Evolutionary conservation across 2,113 vertebrate species (phyloP), one percentile per base, ranked within the genome.

Genomic region (Nyctereutes procyonoides): DNA sequence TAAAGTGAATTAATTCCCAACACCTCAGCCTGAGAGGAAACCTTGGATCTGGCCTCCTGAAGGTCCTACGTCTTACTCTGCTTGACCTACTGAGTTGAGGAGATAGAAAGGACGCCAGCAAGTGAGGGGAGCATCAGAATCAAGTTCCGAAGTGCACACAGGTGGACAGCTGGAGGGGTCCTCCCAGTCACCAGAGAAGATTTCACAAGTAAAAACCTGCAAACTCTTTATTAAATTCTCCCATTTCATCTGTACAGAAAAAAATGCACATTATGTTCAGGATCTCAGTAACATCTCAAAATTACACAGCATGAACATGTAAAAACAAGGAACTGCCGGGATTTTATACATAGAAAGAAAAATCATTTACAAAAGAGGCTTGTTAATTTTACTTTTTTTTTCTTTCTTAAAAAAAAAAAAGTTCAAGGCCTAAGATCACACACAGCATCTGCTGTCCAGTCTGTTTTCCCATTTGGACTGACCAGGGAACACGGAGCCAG

Each of bases 201-300:
- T 97, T 92, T 98, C 97, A 98, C 98, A 93, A 99, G 98, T 99
- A 98, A 98, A 99, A 99, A 99, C 99, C 99, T 99, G 99, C 99
- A 99, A 99, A 99, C 98, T 99, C 98, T 99, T 99, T 99, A 99
- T 99, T 99, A 99, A 99, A 99, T 99, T 99, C 99, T 99, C 99
- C 99, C 98, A 98, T 99, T 99, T 99, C 98, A 98, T 99, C 99
- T 99, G 99, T 99, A 99, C 99, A 99, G 99, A 99, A 99, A 99
- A 98, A 98, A 98, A 98, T 96, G 99, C 98, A 99, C 98, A 99
- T 99, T 99, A 99, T 99, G 99, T 98, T 99, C 98, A 99, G 99
- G 98, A 99, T 99, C 98, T 99, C 97, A 89, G 98, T 99, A 99
- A 99, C 98, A 99, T 98, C 98, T 99, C 98, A 99, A 99, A 99